phyloP scores from a whole-genome alignment of 2,797 vertebrate species.

The Taenioides sp. region DNA sequence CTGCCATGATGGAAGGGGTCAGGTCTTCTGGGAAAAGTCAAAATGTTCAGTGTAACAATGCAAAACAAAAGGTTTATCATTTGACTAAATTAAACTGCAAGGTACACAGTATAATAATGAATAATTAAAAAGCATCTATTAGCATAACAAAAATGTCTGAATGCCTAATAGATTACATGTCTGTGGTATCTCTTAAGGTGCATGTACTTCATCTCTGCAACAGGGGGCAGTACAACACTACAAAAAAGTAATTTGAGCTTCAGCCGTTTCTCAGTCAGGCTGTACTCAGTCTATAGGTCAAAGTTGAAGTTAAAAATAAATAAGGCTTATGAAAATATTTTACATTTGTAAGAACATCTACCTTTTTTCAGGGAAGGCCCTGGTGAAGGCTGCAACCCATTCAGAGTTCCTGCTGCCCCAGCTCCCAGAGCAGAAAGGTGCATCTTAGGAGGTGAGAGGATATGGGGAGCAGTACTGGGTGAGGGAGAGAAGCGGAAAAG shows the following conservation, averaged over 20 bases:
- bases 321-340: not conserved
- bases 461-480: conserved; percentile 79
- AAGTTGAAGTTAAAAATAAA: conserved; percentile 6
- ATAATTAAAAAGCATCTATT: not conserved
- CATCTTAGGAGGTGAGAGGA: conserved; percentile 90
- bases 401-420: conserved; percentile 74
- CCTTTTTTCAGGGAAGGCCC: conserved; percentile 76
- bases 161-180: not conserved
- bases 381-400: conserved; percentile 77
- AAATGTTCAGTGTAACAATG: not conserved
- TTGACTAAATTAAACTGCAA: conserved; percentile 33
- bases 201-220: conserved; percentile 12
- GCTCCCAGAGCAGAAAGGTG: conserved; percentile 84
- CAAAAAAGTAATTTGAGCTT: not conserved
- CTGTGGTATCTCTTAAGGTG: conserved; percentile 11
- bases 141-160: not conserved
- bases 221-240: conserved; percentile 59
- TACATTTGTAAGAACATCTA: conserved; percentile 13
- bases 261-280: not conserved
- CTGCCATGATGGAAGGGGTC: conserved; percentile 77
- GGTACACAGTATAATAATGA: not conserved
- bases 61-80: conserved; percentile 33
- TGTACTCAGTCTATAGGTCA: conserved; percentile 4
- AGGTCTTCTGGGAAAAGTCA: conserved; percentile 78
- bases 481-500: conserved; percentile 89